Evolutionary conservation across 2,888 invertebrate genomes (phyloP).

Genomic region (Agriopis marginaria): DNA sequence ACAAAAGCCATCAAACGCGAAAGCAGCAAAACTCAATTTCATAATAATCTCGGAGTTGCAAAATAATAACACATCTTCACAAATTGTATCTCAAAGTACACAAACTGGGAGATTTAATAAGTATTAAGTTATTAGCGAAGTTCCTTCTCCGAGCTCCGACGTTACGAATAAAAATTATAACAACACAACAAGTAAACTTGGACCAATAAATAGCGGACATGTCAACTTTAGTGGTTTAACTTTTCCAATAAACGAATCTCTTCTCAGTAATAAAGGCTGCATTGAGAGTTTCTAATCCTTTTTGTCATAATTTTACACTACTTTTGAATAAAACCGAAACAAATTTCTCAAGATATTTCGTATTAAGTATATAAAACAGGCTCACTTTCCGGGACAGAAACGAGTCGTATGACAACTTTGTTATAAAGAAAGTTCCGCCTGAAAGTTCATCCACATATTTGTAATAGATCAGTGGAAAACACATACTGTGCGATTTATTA

Average conservation of each 20-base stretch:
- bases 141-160: constrained; percentile 28
- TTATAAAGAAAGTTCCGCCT: too few relatives aligned
- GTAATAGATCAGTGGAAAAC: too few relatives aligned
- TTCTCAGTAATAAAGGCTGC: too few relatives aligned
- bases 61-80: constrained; percentile 38
- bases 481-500: too few relatives aligned
- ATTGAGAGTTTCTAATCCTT: too few relatives aligned
- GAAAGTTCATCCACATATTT: too few relatives aligned
- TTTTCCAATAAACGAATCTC: not conserved
- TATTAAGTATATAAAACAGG: too few relatives aligned
- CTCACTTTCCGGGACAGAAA: too few relatives aligned
- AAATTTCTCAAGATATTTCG: too few relatives aligned
- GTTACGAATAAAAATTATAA: constrained; percentile 28
- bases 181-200: constrained; percentile 22
- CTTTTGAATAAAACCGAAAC: too few relatives aligned
- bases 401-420: too few relatives aligned
- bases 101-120: constrained; percentile 39
- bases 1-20: constrained; percentile 1
- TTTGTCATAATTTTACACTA: too few relatives aligned
- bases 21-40: constrained; percentile 27
- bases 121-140: constrained; percentile 40
- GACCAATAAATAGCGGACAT: not conserved
- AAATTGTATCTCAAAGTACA: constrained; percentile 30
- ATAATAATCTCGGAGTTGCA: constrained; percentile 27
- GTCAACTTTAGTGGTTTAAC: not conserved